These are phyloP conservation scores for Lepus americanus DNA, from an alignment of 2,113 vertebrate genomes.

Conservation along the genomic window DNA sequence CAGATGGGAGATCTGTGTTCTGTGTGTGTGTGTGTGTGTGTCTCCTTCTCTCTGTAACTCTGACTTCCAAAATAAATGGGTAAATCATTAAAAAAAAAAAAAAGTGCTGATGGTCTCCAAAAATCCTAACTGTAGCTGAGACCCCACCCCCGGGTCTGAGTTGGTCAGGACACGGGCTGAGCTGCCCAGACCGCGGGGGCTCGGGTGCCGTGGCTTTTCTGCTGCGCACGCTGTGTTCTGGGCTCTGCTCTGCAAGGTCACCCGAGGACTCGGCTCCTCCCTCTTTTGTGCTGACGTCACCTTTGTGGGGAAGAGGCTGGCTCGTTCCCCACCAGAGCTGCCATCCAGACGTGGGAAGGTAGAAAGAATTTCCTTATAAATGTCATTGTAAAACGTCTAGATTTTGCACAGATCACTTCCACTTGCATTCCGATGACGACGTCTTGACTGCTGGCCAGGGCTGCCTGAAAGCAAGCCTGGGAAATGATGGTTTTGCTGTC, in stretches of 20 bases:
- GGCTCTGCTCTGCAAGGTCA: background rate
- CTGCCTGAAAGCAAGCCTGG: background rate
- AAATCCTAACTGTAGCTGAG: background rate
- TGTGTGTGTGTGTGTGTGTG: too few species aligned
- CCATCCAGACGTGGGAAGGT: background rate
- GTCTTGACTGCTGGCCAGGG: background rate
- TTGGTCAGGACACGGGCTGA: background rate
- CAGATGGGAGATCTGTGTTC: too few species aligned
- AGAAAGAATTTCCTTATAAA: background rate
- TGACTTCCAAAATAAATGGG: too few species aligned
- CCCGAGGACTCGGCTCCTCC: background rate
- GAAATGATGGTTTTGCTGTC: background rate
- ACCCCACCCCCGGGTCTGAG: background rate
- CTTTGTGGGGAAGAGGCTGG: background rate
- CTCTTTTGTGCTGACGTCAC: background rate
- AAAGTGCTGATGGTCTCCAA: too few species aligned
- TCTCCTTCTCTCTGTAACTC: too few species aligned
- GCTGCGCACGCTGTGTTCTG: background rate
- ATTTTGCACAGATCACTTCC: background rate
- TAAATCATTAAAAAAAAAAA: too few species aligned
- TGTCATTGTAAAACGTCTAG: background rate
- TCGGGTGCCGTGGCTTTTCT: background rate
- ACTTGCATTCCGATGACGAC: background rate
- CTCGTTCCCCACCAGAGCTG: rapidly evolving
- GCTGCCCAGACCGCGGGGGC: too few species aligned